These are phyloP conservation scores for Mythimna impura DNA, from an alignment of 2,888 invertebrate species.

Conservation along the genomic window DNA sequence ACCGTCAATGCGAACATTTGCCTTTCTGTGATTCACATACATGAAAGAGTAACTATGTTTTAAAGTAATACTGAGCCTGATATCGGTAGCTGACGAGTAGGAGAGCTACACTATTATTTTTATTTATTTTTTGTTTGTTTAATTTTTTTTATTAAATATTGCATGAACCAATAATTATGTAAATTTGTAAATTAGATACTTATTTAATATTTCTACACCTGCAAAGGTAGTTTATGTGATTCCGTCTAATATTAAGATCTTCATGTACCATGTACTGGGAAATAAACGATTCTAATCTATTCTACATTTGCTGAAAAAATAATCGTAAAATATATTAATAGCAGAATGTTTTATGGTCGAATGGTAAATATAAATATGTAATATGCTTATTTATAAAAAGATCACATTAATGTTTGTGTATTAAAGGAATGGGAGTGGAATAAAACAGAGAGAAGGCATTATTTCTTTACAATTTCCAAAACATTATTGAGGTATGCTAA, in stretches of 20 bases:
- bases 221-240: too few relatives aligned
- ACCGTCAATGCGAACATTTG: conserved; percentile 17
- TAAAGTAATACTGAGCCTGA: not conserved
- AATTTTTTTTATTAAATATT: too few relatives aligned
- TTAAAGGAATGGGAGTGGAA: not conserved
- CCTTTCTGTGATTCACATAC: conserved; percentile 1
- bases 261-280: too few relatives aligned
- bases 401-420: not conserved
- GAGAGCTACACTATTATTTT: not conserved
- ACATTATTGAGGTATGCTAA: too few relatives aligned
- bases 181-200: too few relatives aligned
- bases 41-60: not conserved
- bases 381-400: not conserved
- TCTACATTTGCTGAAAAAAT: not conserved
- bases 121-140: too few relatives aligned
- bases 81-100: conserved; percentile 22
- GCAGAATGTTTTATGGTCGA: not conserved
- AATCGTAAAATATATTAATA: not conserved
- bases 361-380: not conserved
- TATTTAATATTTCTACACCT: too few relatives aligned
- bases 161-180: too few relatives aligned
- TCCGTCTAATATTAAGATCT: too few relatives aligned
- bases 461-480: too few relatives aligned
- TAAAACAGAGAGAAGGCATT: too few relatives aligned
- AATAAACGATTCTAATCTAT: too few relatives aligned